Evolutionary conservation across 2,113 vertebrate genomes (phyloP), one percentile per base, ranked within the genome.

Genomic region (Psilopsiagon aurifrons): DNA sequence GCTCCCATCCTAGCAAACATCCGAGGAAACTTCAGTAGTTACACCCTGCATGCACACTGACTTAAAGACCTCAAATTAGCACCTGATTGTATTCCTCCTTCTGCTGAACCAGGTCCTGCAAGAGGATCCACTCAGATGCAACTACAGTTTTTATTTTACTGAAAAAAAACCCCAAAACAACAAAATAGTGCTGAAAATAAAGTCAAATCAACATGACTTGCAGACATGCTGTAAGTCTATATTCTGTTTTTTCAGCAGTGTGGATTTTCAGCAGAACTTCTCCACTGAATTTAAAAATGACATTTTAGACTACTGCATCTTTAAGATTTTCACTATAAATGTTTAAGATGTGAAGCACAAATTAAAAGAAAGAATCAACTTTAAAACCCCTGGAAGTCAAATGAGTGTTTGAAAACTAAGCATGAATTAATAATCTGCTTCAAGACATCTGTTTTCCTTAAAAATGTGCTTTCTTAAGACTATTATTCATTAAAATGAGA

Each of bases 381-480:
- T 92, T 39, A 25, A 70, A 94, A 84, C 77, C 76, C 73, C 79
- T 83, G 15, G 29, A 90, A 86, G 41, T 60, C 57, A 83, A 80
- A 83, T 22, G 63, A 88, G 49, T 8, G 41, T 51, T 86, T 92
- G 91, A 88, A 91, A 94, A 81, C 54, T 60, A 87, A 69, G 73
- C 55, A 49, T 18, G 18, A 95, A 93, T 94, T 93, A 93, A 95
- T 92, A 37, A 88, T 57, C 83, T 74, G 28, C 63, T 88, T 83
- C 79, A 78, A 92, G 71, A 92, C 90, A 92, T 95, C 90, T 88
- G 79, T 22, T 88, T 24, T 37, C 31, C 60, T 83, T 77, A 41
- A 76, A 71, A 62, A 47, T 5, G 52, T 29, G 20, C 44, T 90
- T 68, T 44, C 55, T 75, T 79, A 43, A 71, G 64, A 74, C 88